Base-by-base conservation (phyloP, 2,797 vertebrate genomes). In the Glyptemys insculpta region DNA sequence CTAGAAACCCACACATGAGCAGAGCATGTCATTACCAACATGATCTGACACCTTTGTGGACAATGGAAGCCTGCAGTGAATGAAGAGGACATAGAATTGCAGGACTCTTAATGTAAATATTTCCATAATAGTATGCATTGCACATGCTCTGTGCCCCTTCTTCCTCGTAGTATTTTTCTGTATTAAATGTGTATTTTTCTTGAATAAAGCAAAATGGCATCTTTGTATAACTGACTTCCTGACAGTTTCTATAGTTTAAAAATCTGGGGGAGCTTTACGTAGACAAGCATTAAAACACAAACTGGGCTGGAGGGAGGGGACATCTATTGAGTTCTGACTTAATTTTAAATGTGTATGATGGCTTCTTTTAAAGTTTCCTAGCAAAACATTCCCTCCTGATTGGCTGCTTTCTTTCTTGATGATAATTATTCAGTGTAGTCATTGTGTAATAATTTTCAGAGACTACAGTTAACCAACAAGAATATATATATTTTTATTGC, bases 11-110 rank as follows among this genome's bases (percentile, higher is more conserved):
- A 19, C 4, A 68, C 4, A 10, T n/a, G 18, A 19, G 15, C 25
- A 7, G 25, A 18, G 9, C 31, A 41, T 0, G 0, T 21, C 0
- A 0, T 44, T 31, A 23, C 10, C 27, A 12, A 27, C 56, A 68
- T 68, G 34, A 10, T n/a, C 62, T n/a, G 34, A 68, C 16, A n/a
- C 34, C 8, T 68, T 19, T 37, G 34, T 37, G 62, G 62, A 68
- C 16, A 68, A 19, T 68, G 34, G 16, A 68, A 68, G 18, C 16
- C 34, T n/a, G 8, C 31, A 68, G 62, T 68, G 65, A 68, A 72
- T 72, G n/a, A 72, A 37, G n/a, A 72, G 18, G n/a, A 68, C 18
- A 31, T 59, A 23, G 65, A 68, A n/a, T 68, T 37, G 16, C 19
- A 21, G 11, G 0, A 0, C 29, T 83, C 31, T 65, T 74, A 56